Conservation (phyloP, 2,113 vertebrate species). For the Empidonax traillii region DNA sequence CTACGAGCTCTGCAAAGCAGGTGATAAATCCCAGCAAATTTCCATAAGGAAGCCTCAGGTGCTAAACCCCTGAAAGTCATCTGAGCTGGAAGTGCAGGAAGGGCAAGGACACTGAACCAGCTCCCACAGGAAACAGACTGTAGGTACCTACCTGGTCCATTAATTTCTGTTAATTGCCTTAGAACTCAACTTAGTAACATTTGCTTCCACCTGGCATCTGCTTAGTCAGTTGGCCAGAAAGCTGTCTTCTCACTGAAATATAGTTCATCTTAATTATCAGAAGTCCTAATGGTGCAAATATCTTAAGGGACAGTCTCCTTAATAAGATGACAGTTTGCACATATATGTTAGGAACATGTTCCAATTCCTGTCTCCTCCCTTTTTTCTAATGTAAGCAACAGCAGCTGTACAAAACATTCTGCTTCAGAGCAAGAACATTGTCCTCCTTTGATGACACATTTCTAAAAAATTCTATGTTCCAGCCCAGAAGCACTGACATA, state of each 20-base stretch:
- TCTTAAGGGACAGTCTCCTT: background rate
- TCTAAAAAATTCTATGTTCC: background rate
- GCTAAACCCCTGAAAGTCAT: background rate
- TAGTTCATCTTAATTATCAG: constrained; percentile 18
- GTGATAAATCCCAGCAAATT: background rate
- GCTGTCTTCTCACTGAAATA: constrained; percentile 8
- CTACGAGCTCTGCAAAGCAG: background rate
- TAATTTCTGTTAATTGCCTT: constrained; percentile 41
- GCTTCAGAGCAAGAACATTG: background rate
- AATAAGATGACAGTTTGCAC: background rate
- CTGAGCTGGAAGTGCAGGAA: background rate
- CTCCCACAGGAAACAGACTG: constrained; percentile 1
- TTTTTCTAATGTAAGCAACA: background rate
- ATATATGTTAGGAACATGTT: rapidly evolving
- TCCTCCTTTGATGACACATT: background rate
- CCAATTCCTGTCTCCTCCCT: background rate
- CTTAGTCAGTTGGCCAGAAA: constrained; percentile 45
- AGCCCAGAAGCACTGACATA: background rate
- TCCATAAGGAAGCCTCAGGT: background rate
- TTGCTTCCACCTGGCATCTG: constrained; percentile 39
- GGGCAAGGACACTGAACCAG: background rate
- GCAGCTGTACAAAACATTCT: background rate
- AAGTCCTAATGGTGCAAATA: background rate
- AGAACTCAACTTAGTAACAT: constrained; percentile 1
- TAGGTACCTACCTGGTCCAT: constrained; percentile 25